Evolutionary conservation across 2,113 vertebrate genomes (phyloP).

Genomic region (Callipepla californica): DNA sequence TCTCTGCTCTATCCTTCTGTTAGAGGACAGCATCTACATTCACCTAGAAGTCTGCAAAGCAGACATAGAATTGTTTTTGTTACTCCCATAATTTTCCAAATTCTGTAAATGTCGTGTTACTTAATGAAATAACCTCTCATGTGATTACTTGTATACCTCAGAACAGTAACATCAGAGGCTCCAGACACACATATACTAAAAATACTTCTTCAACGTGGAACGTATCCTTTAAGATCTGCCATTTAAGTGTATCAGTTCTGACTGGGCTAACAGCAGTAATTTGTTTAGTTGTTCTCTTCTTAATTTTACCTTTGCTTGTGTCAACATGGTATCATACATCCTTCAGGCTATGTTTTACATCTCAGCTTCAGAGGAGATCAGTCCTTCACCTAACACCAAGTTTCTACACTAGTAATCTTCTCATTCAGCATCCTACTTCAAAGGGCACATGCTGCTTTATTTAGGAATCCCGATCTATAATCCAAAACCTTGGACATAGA

Average conservation of each 20-base stretch:
- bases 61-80: conserved; percentile 16
- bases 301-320: not conserved
- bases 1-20: not conserved
- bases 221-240: not conserved
- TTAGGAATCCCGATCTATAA: not conserved
- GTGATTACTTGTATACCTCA: not conserved
- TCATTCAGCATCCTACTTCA: not conserved
- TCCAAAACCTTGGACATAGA: not conserved
- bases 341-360: not conserved
- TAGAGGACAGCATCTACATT: not conserved
- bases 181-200: not conserved
- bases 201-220: not conserved
- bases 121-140: not conserved
- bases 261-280: not conserved
- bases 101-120: not conserved
- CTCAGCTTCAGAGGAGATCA: not conserved
- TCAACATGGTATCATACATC: not conserved
- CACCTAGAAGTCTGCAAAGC: not conserved
- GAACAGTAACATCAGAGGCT: not conserved
- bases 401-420: not conserved
- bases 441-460: not conserved
- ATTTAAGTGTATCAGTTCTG: not conserved
- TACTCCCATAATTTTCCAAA: not conserved
- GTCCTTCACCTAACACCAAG: not conserved
- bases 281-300: not conserved